Conservation (phyloP, 2,888 invertebrate genomes). For the Netelia fuscicornis region DNA sequence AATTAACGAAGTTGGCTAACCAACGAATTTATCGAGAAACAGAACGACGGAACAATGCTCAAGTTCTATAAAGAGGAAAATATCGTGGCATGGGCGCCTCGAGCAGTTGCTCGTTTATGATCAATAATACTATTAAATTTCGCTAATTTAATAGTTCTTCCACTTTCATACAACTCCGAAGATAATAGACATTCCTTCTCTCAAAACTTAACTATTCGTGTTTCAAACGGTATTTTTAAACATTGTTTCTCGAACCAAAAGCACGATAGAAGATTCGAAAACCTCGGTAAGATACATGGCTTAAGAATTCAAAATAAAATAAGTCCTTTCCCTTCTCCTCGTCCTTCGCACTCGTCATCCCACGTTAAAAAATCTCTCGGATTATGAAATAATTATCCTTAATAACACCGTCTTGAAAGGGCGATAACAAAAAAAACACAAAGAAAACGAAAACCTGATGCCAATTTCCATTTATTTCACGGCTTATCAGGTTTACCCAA, state of each 20-base stretch:
- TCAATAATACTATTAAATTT: not conserved
- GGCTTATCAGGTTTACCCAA: conserved; percentile 17
- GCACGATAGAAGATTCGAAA: not conserved
- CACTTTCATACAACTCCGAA: no score
- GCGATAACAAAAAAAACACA: not conserved
- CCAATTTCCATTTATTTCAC: conserved; percentile 18
- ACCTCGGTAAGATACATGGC: not conserved
- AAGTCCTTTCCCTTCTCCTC: not conserved
- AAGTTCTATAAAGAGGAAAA: not conserved
- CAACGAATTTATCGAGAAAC: not conserved
- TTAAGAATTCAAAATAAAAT: not conserved
- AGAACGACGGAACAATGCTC: not conserved
- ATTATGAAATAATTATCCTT: not conserved
- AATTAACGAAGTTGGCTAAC: not conserved
- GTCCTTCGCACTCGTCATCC: not conserved
- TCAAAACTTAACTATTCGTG: no score
- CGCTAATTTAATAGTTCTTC: not conserved
- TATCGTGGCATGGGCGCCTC: not conserved
- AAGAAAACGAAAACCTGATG: not conserved
- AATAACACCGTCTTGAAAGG: not conserved
- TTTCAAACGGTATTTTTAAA: not conserved
- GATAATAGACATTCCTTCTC: no score
- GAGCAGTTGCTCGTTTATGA: not conserved
- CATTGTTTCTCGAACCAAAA: not conserved
- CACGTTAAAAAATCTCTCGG: not conserved